Conservation (phyloP, 2,113 vertebrate genomes). For the Equus quagga region DNA sequence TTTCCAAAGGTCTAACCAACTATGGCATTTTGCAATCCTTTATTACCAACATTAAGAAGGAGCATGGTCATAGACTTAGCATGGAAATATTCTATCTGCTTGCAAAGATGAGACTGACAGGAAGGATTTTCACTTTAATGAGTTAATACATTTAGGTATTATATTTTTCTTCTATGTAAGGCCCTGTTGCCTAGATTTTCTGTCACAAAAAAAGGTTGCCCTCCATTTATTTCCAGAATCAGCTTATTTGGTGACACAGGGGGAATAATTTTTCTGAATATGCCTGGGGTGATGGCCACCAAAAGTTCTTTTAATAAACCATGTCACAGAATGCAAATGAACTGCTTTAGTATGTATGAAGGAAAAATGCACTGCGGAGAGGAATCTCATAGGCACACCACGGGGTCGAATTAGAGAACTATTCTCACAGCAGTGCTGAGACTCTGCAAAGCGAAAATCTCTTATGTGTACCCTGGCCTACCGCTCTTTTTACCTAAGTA, state of each 20-base stretch:
- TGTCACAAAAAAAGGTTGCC: background rate
- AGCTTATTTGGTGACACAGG: background rate
- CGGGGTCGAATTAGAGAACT: background rate
- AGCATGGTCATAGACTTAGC: fast-evolving
- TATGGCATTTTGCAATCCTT: too few species aligned
- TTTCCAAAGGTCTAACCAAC: background rate
- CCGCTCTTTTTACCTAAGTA: background rate
- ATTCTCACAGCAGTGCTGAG: background rate
- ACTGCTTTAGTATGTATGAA: fast-evolving
- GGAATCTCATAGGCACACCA: background rate
- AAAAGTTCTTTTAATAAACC: background rate
- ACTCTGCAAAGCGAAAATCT: background rate
- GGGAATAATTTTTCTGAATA: background rate
- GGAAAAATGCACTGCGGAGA: background rate
- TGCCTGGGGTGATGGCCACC: background rate
- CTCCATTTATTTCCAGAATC: background rate
- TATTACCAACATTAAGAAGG: background rate
- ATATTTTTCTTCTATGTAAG: background rate
- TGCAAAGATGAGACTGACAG: background rate
- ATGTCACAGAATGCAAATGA: too few species aligned
- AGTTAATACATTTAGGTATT: too few species aligned
- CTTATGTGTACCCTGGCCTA: fast-evolving
- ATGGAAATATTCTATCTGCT: background rate
- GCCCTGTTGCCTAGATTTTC: background rate
- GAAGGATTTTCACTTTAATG: background rate